These are phyloP conservation scores for Pecten maximus DNA, from an alignment of 2,888 invertebrate genomes.

Conservation along the genomic window DNA sequence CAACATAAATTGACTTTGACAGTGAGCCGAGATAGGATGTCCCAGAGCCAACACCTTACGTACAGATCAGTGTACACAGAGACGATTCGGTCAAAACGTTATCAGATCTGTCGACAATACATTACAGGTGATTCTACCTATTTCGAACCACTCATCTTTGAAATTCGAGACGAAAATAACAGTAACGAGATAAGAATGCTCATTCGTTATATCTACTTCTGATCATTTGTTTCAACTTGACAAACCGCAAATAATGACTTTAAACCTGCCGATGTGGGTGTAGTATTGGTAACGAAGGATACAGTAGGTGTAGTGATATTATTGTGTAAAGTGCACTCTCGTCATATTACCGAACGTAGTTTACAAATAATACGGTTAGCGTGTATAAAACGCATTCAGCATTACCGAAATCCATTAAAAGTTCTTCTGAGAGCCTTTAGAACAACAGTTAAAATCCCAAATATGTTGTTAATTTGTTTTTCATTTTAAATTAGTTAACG, in stretches of 20 bases:
- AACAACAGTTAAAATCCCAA: conserved; percentile 1
- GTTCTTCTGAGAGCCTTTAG: background rate
- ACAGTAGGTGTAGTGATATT: background rate
- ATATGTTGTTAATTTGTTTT: conserved; percentile 26
- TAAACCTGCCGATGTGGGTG: background rate
- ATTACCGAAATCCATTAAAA: background rate
- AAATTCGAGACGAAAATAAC: background rate
- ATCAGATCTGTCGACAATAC: background rate
- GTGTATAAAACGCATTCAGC: background rate
- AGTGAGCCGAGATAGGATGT: background rate
- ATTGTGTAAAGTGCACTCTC: background rate
- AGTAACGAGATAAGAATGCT: background rate
- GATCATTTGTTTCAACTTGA: conserved; percentile 23
- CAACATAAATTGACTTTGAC: background rate
- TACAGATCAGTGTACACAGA: background rate
- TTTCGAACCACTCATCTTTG: conserved; percentile 4
- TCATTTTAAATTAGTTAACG: conserved; percentile 15
- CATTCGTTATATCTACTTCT: background rate
- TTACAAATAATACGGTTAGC: conserved; percentile 7
- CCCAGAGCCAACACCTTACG: background rate
- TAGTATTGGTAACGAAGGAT: background rate
- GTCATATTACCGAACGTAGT: background rate
- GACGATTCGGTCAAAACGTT: background rate
- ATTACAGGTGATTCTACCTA: background rate
- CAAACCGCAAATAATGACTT: background rate